phyloP scores from a whole-genome alignment of 1,140 invertebrate species.

The Scaptomyza graminum region DNA sequence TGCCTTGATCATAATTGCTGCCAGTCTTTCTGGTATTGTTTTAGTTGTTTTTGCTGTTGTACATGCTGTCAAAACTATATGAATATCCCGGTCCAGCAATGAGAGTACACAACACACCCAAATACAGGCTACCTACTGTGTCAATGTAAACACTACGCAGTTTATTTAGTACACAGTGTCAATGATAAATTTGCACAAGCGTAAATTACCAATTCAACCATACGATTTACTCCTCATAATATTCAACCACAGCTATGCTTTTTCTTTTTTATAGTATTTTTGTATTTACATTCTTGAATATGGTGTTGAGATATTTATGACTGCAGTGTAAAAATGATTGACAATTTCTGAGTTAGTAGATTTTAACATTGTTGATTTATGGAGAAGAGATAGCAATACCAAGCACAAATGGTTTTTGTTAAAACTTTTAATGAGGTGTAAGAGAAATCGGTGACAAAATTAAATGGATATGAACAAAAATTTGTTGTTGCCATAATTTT shows the following conservation, averaged over 20 bases:
- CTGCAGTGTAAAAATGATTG: not conserved
- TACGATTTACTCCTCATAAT: conserved; percentile 6
- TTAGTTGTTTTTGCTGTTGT: conserved; percentile 29
- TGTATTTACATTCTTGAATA: conserved; percentile 32
- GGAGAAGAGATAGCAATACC: not conserved
- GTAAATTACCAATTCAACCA: conserved; percentile 27
- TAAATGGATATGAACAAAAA: not conserved
- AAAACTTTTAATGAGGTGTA: conserved; percentile 3
- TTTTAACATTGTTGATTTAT: conserved; percentile 3
- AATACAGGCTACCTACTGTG: not conserved
- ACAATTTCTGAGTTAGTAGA: not conserved
- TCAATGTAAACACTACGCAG: conserved; percentile 19
- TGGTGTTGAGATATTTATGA: conserved; percentile 29
- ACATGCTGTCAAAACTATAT: conserved; percentile 61
- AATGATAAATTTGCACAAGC: conserved; percentile 26
- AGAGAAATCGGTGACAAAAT: not conserved
- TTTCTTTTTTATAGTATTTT: conserved; percentile 12
- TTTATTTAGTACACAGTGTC: conserved; percentile 14
- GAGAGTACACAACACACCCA: not conserved
- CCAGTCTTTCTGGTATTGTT: conserved; percentile 31
- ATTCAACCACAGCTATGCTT: not conserved
- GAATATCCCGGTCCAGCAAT: conserved; percentile 49
- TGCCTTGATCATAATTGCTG: conserved; percentile 42
- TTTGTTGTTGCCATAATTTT: not conserved
- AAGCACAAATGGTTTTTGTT: not conserved